Base-by-base conservation (phyloP, 1,140 invertebrate genomes). In the Lepidostoma basale region DNA sequence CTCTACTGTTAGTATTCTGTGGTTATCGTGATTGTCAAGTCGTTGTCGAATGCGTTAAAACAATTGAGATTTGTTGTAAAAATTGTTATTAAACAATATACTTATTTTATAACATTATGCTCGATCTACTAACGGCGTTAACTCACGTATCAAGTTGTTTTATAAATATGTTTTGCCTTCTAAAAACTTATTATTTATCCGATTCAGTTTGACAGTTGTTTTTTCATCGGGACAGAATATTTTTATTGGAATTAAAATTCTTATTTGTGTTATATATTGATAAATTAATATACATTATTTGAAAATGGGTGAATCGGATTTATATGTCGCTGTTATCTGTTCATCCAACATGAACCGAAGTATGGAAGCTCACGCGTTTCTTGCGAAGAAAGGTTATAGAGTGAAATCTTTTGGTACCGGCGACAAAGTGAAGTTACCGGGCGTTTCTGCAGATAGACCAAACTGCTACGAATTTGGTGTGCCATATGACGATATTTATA, bases 311-410 rank as follows among this genome's bases (percentile, higher is more conserved):
- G 81, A 75, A 75, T 78, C 79, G 77, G 86, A 90, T 75, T 84
- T 97, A 73, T 90, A 87, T 77, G 88, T 98, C 75, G 97, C 97
- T 9, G 95, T 99, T 45, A 94, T 98, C 70, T 99, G 98, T 82
- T 98, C 96, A 3, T 98, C 96, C 76, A 99, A 99, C 81, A 98
- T 99, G 94, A 99, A 99, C 78, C 86, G 98, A 67, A 98, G 95
- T 75, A 99, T 99, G 98, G 98, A 99, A 85, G 97, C 97, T 10
- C 98, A 99, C 86, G 93, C 93, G 59, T 97, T 97, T 81, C 80
- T 99, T 18, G 91, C 92, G 59, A 99, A 99, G 86, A 98, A 98
- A 78, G 97, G 97, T 1, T 99, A 97, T 76, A 90, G 90, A 76
- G 97, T 99, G 0, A 87, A 93, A 77, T 99, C 97, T 0, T 99